Base-by-base conservation (phyloP, 1,140 invertebrate species). In the Dendroctonus valens region DNA sequence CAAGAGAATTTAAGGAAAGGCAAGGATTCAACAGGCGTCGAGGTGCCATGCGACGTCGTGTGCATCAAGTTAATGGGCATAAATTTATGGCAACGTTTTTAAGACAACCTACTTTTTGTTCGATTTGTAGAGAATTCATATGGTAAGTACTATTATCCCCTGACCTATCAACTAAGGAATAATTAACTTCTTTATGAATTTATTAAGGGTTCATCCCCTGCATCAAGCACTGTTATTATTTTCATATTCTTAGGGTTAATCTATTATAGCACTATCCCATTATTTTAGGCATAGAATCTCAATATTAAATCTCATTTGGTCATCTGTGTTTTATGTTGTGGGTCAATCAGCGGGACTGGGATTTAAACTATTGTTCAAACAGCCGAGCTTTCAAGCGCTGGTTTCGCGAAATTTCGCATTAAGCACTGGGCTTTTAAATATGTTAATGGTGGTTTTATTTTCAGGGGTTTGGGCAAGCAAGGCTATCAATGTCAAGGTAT, bases 401-500 rank as follows among this genome's bases (percentile, higher is more conserved):
- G 26, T 26, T 26, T 26, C 3, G 26, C 26, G 3, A 26, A 26
- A 26, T 2, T 26, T 26, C 26, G 26, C 26, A 26, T 26, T 26
- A 26, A 26, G 26, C 26, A 26, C 26, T 26, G 55, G 72, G 65
- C 61, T 64, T 58, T 64, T 67, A 69, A 70, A 70, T 65, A 70
- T 60, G 68, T 71, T 74, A 74, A 74, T 64, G 71, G 81, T 83
- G 80, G 81, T 86, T 88, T 83, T 78, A 84, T 68, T 77, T 90
- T 87, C 87, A 95, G 92, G 94, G 96, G 96, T 80, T 86, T 98
- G 76, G 93, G 96, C 78, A 98, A 98, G 83, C 97, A 99, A 87
- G 97, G 97, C 79, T 99, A 99, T 87, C 97, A 99, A 82, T 99
- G 97, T 88, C 97, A 99, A 96, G 95, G 94, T 97, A 89, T 86